These are phyloP conservation scores for Betta splendens DNA, from an alignment of 2,797 vertebrate species.

Conservation along the genomic window DNA sequence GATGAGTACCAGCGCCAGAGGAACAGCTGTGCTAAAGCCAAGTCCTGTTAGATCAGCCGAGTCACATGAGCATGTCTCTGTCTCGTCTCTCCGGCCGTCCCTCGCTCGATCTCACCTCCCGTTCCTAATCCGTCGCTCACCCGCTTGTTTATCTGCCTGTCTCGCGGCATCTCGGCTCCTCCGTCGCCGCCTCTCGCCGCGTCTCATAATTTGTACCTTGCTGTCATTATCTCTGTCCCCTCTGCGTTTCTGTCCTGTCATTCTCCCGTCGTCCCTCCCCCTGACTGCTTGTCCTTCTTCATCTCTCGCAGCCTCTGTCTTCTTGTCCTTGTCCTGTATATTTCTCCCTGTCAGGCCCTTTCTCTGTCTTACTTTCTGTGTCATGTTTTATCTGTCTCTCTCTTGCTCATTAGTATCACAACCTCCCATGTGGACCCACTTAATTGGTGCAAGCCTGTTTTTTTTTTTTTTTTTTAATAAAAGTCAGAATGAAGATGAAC, in stretches of 20 bases:
- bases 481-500: conserved; percentile 62
- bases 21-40: conserved; percentile 83
- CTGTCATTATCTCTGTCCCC: conserved; percentile 36
- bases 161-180: conserved; percentile 34
- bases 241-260: conserved; percentile 33
- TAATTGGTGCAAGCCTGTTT: conserved; percentile 70
- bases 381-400: conserved; percentile 49
- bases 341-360: conserved; percentile 35
- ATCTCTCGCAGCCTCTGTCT: conserved; percentile 23
- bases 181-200: conserved; percentile 25
- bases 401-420: conserved; percentile 64
- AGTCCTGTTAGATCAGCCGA: conserved; percentile 76
- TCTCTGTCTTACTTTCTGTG: conserved; percentile 49
- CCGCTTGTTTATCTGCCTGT: conserved; percentile 38
- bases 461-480: conserved; percentile 52
- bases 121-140: conserved; percentile 36
- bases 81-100: conserved; percentile 38
- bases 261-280: conserved; percentile 13
- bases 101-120: conserved; percentile 21
- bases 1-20: conserved; percentile 74
- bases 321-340: conserved; percentile 39
- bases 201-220: conserved; percentile 41
- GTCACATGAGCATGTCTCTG: conserved; percentile 64
- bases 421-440: conserved; percentile 62
- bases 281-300: conserved; percentile 33